Evolutionary conservation across 2,113 vertebrate genomes (phyloP).

Genomic region (Oncorhynchus kisutch): DNA sequence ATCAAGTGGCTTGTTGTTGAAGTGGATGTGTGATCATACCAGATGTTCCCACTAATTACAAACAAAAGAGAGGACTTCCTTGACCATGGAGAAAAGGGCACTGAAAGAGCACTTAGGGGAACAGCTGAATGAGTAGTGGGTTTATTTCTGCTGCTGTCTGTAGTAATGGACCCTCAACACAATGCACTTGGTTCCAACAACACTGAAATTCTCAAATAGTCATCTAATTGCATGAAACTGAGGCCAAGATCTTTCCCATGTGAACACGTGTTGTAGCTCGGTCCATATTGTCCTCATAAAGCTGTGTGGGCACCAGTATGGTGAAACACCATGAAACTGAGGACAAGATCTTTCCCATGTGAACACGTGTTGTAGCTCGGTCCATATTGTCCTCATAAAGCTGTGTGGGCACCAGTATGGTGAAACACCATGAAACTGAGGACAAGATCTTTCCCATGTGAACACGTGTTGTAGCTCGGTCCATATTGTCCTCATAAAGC

Average conservation of each 20-base stretch:
- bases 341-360: no score
- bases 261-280: background rate
- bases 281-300: background rate
- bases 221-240: background rate
- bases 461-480: no score
- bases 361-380: no score
- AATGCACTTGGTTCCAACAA: background rate
- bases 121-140: background rate
- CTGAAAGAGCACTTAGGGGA: background rate
- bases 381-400: no score
- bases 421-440: no score
- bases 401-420: no score
- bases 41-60: background rate
- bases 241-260: background rate
- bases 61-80: background rate
- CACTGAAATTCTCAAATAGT: background rate
- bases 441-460: no score
- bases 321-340: background rate
- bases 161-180: background rate
- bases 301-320: no score
- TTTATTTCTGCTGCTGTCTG: background rate
- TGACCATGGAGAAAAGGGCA: background rate
- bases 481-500: no score
- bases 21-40: background rate
- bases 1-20: background rate